Conservation (phyloP, 2,888 invertebrate species). For the Heliconius sara region DNA sequence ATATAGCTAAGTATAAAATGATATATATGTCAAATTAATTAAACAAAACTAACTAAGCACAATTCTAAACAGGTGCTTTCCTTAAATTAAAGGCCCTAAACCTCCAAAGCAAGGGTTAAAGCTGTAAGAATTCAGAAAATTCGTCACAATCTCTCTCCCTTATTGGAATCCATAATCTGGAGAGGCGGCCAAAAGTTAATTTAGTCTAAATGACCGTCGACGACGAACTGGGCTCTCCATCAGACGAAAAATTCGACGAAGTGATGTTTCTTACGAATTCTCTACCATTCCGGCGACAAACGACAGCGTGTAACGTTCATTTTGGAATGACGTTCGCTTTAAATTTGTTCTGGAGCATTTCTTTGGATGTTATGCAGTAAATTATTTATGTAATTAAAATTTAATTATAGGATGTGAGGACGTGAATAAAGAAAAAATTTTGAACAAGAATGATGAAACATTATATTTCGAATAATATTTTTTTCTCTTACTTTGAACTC, state of each 20-base stretch:
- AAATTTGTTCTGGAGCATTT: constrained; percentile 41
- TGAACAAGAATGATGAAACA: background rate
- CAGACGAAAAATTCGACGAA: constrained; percentile 60
- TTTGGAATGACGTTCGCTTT: constrained; percentile 44
- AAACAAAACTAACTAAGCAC: background rate
- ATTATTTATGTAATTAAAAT: constrained; percentile 1
- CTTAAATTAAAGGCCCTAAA: constrained; percentile 40
- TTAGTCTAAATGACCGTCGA: constrained; percentile 58
- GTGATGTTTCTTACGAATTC: constrained; percentile 45
- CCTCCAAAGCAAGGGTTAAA: constrained; percentile 39
- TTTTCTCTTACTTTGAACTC: too few species aligned
- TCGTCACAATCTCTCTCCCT: constrained; percentile 43
- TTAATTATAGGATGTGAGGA: background rate
- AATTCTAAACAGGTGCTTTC: constrained; percentile 34
- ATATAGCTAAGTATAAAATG: background rate
- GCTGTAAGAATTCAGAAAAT: constrained; percentile 45
- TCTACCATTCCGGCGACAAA: constrained; percentile 42
- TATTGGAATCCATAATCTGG: constrained; percentile 49
- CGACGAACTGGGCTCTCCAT: constrained; percentile 65
- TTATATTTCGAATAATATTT: too few species aligned
- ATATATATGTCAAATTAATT: background rate
- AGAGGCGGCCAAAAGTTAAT: constrained; percentile 63
- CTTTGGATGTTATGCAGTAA: constrained; percentile 18
- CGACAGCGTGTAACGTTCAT: constrained; percentile 46
- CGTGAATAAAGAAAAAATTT: background rate